Evolutionary conservation across 1,140 invertebrate genomes (phyloP).

Genomic region (Zaprionus camerounensis): DNA sequence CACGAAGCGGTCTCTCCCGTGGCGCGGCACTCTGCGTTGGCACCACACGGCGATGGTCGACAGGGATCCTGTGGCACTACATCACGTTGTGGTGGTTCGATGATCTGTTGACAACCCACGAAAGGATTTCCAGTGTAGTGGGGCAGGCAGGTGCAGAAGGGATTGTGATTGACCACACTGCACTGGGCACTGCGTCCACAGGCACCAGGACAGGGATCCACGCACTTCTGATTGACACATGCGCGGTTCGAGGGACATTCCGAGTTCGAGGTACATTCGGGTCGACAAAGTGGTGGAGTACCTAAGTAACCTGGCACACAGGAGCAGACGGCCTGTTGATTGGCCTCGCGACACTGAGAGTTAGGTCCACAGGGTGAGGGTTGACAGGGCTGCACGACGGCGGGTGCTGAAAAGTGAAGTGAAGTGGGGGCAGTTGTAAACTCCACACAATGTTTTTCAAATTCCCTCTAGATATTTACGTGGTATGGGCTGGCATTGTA

Average conservation of each 20-base stretch:
- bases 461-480: constrained; percentile 85
- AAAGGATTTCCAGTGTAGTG: constrained; percentile 91
- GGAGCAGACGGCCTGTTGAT: constrained; percentile 87
- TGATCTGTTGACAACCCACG: constrained; percentile 86
- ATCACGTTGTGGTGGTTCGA: constrained; percentile 90
- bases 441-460: background rate
- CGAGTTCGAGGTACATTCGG: constrained; percentile 86
- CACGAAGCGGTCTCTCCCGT: constrained; percentile 88
- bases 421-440: background rate
- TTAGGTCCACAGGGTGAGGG: constrained; percentile 92
- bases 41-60: constrained; percentile 90
- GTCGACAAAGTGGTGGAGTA: constrained; percentile 85
- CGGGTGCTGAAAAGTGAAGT: constrained; percentile 85
- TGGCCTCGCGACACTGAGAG: constrained; percentile 87
- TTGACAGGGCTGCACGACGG: constrained; percentile 87
- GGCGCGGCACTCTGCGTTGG: constrained; percentile 89
- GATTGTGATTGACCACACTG: constrained; percentile 89
- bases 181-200: constrained; percentile 90
- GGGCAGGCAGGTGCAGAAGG: constrained; percentile 89
- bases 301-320: constrained; percentile 86
- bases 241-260: constrained; percentile 88
- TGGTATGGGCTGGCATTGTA: constrained; percentile 84
- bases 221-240: constrained; percentile 89
- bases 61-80: constrained; percentile 88
- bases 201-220: constrained; percentile 89